Base-by-base conservation (phyloP, 2,113 vertebrate species). In the Dryoscopus gambensis region DNA sequence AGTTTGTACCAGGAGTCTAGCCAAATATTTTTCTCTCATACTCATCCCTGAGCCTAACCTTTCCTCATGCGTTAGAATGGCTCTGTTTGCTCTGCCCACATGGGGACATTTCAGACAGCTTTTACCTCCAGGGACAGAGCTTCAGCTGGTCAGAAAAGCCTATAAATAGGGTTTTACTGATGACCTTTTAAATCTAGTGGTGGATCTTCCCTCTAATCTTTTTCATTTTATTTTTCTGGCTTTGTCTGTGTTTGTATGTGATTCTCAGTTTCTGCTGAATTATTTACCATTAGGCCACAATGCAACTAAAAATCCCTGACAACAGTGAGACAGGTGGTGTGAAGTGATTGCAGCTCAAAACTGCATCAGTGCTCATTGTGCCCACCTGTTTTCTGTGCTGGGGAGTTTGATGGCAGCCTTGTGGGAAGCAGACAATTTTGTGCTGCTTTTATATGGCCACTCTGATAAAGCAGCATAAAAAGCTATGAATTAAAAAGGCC, bases 1-100 rank as follows among this genome's bases (percentile, higher is more conserved):
- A 95, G 95, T 94, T 95, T 95, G 84, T 93, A 92, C 93, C 79
- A 91, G 95, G 95, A 93, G 93, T 35, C 42, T 60, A 94, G 95
- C 84, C 93, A 93, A 84, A 74, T 92, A 86, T 83, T 93, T 98
- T 94, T 94, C 94, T 88, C 86, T 87, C 44, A 33, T 89, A 88
- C 63, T 95, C 94, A 95, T 97, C 89, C 83, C 49, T 70, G 60
- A 88, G 80, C 47, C 53, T 95, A 94, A 84, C 76, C 87, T 88
- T 89, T 84, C 75, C 71, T 92, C 68, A 8, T 23, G 65, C 1
- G 1, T 71, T 50, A 71, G 91, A 68, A 52, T 44, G 75, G 56
- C 75, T 28, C 60, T 40, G 59, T 88, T 94, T 93, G 79, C 91
- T 94, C 87, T 94, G 91, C 88, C 87, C 93, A 93, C 62, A 17